Evolutionary conservation across 2,113 vertebrate genomes (phyloP).

Genomic region (Syngnathus floridae): DNA sequence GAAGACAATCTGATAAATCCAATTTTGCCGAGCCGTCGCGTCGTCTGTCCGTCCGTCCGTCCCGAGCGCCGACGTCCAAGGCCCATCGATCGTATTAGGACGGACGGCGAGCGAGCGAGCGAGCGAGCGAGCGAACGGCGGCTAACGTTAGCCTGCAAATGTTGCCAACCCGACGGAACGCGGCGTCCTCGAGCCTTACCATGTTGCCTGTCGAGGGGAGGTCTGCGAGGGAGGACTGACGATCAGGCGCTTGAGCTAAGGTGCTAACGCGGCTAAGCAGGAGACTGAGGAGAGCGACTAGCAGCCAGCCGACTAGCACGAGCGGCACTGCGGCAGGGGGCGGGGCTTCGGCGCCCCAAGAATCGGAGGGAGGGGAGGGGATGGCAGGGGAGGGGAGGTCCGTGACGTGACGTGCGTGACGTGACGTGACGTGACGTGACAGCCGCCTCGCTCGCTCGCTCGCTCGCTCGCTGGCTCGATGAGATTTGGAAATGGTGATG

Average conservation of each 20-base stretch:
- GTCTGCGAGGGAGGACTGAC: background rate
- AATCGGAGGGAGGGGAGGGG: background rate
- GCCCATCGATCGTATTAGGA: background rate
- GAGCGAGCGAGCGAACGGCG: background rate
- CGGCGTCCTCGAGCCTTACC: background rate
- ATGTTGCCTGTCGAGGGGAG: background rate
- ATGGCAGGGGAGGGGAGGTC: too few species aligned
- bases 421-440: too few species aligned
- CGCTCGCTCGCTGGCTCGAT: too few species aligned
- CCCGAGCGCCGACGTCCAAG: background rate
- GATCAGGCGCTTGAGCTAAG: background rate
- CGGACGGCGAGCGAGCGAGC: background rate
- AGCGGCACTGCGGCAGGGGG: slow-evolving; percentile 2
- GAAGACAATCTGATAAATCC: background rate
- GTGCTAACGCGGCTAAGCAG: background rate
- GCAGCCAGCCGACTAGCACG: background rate
- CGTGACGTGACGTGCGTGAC: too few species aligned
- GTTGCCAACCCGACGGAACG: background rate
- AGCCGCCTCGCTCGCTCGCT: too few species aligned
- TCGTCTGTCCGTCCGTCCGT: background rate
- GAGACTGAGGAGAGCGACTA: background rate
- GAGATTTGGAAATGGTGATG: too few species aligned
- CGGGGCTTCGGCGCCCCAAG: background rate
- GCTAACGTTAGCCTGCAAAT: background rate
- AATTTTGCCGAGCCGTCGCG: background rate